Base-by-base conservation (phyloP, 2,888 invertebrate genomes). In the Clunio marinus region DNA sequence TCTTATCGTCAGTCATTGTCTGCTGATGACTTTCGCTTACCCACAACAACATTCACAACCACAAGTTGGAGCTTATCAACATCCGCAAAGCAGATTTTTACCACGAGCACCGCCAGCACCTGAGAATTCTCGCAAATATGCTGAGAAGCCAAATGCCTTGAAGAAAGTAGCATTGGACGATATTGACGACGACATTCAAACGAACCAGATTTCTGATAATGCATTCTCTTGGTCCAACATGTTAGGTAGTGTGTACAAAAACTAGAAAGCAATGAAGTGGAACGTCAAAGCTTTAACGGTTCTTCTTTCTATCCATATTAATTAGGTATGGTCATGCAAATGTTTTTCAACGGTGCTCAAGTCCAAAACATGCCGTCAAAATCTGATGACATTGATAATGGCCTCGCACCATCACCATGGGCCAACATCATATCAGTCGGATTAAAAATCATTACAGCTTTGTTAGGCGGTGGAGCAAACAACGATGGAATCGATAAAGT, bases 141-240 rank as follows among this genome's bases (percentile, higher is more conserved):
- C 90, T 0, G 92, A 91, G 76, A 94, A 94, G 77, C 88, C 93
- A 13, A 94, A 93, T 76, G 87, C 90, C 15, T 84, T 91, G 74
- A 94, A 94, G 80, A 94, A 94, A 80, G 92, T 92, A 2, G 87
- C 87, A 1, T 77, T 88, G 32, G 90, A 91, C 73, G 90, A 92
- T 75, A 78, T 92, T 71, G 91, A 91, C 73, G 90, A 91, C 72
- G 92, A 92, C 73, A 83, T 91, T 71, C 86, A 87, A 76, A 88
- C 86, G 71, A 93, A 92, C 79, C 87, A 88, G 72, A 88, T 92
- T 73, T 86, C 87, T 69, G 88, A 88, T 72, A 76, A 79, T 45
- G 90, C 91, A 68, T 93, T 93, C 77, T 90, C 92, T 20, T 93
- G 93, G 93, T 88, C 91, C 60, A 92, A 89, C 78, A 86, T 94